Base-by-base conservation (phyloP, 2,113 vertebrate genomes). In the Petaurus breviceps region DNA sequence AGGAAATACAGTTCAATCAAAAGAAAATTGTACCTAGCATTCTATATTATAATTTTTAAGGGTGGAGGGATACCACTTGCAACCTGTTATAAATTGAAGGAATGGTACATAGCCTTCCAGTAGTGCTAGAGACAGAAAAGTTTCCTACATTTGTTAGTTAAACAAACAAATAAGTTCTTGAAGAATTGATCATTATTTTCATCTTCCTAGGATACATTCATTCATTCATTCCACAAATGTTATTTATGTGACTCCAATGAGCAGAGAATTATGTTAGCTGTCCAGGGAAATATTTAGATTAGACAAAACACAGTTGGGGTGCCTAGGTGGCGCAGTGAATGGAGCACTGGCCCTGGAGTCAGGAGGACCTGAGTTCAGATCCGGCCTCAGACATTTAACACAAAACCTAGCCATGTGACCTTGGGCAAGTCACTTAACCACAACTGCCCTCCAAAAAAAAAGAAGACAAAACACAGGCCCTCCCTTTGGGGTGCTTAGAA, bases 1-100 rank as follows among this genome's bases (percentile, higher is more conserved):
- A 97, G 96, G 97, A 98, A 97, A 90, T 10, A 31, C 93, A 96
- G 93, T 96, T 95, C 96, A 95, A 98, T 98, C 97, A 97, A 97
- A 96, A 94, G 92, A 97, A 96, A 97, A 97, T 96, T 96, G 98
- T 94, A 97, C 97, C 92, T 90, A 68, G 93, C 95, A 92, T 89
- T 94, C 61, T 94, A 51, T 46, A 26, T 46, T 97, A 93, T 94
- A 97, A 89, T 97, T 96, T 95, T 93, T 91, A 93, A 96, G 68
- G n/a, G 16, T 77, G 68, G 61, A 68, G 11, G 31, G 61, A n/a
- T n/a, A 68, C 9, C 51, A 49, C 57, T 91, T 55, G 16, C 95
- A 84, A 94, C 97, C 93, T 94, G 94, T 77, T 51, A 51, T 89
- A 96, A 97, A 97, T 92, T 90, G 90, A 96, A 96, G 50, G 37